Evolutionary conservation across 92 coral and sea anemone genomes (phyloP), one percentile per base, ranked within the genome.

Genomic region (Isaurus tuberculatus): DNA sequence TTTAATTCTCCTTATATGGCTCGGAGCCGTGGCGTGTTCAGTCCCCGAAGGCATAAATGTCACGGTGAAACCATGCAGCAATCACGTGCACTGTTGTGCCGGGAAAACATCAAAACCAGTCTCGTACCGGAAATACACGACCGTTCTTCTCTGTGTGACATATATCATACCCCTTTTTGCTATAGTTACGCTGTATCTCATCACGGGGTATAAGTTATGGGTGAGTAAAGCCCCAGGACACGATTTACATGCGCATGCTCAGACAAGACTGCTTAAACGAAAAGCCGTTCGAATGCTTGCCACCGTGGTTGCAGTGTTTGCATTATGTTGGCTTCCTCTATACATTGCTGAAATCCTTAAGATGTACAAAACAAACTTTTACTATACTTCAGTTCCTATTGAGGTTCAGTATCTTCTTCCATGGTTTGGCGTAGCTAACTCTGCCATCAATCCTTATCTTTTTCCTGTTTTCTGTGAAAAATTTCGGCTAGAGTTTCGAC

Each of bases 301-400:
- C 66, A 71, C 90, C 60, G 86, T 93, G 27, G 93, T 93, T 31
- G 74, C 81, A 3, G 84, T 83, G 63, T 93, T 93, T 87, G 90
- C 94, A 67, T 61, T 93, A 6, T 93, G 97, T 77, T 93, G 97
- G 97, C 74, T 93, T 89, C 97, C 97, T 37, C 72, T 93, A 10
- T 89, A 91, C 5, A 33, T 86, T 29, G 92, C 92, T 20, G 94
- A 93, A 57, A 43, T 91, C 8, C 29, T 91, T 16, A 75, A 87
- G 32, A 84, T 85, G 16, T 87, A 83, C 22, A 68, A 87, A 31
- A 89, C 85, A 10, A 85, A 46, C 25, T 64, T 84, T 2, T 84
- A 79, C 72, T 86, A 85, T 44, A 57, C 49, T 17, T 65, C 65
- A 8, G 83, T 91, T 65, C 97, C 97, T 32, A 22, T 65, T 1